These are phyloP conservation scores for Musca domestica DNA, from an alignment of 1,140 invertebrate species.

Conservation along the genomic window DNA sequence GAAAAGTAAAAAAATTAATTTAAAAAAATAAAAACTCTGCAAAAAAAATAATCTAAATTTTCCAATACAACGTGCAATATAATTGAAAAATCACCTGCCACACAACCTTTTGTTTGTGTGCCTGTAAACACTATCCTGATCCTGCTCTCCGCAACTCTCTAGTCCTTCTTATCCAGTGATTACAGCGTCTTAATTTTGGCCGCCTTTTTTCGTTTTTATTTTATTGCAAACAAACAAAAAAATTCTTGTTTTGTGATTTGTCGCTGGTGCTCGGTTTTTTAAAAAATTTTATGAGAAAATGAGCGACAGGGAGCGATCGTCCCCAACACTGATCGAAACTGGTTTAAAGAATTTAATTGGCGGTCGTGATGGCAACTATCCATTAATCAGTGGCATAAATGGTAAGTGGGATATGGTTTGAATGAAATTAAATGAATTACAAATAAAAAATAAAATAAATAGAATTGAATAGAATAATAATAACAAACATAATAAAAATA, in stretches of 20 bases:
- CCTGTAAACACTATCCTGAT: not conserved
- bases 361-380: conserved; percentile 72
- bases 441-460: no score
- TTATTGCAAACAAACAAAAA: no score
- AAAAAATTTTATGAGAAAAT: conserved; percentile 58
- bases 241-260: conserved; percentile 21
- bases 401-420: conserved; percentile 69
- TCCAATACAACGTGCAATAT: not conserved
- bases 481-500: no score
- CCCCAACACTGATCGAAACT: conserved; percentile 74
- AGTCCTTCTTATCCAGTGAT: not conserved
- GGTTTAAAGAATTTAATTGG: conserved; percentile 76
- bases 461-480: no score
- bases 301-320: conserved; percentile 76
- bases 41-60: no score
- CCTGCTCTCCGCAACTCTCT: not conserved
- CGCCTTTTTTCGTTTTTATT: no score
- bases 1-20: conserved; percentile 1
- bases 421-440: no score
- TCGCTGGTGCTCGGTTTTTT: conserved; percentile 47
- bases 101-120: not conserved
- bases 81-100: not conserved
- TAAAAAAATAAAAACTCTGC: not conserved
- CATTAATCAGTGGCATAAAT: conserved; percentile 67
- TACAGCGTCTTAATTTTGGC: no score